Evolutionary conservation across 2,888 invertebrate genomes (phyloP), one percentile per base, ranked within the genome.

Genomic region (Drosophila silvestris): DNA sequence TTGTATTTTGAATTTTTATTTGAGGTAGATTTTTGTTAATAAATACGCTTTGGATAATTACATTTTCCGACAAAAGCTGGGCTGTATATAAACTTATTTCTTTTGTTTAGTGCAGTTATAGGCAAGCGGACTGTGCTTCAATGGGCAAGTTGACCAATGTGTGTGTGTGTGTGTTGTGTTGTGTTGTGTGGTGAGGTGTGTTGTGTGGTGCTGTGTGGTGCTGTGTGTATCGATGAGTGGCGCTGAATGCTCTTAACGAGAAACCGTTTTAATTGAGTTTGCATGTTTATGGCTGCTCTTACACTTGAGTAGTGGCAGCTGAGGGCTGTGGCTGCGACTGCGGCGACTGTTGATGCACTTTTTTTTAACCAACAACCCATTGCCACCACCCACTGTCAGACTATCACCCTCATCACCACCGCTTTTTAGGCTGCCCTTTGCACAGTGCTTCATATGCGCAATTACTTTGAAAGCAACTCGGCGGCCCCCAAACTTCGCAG

Each of bases 231-330:
- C 79, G 85, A 83, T 87, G 87, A 82, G 88, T 81, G 79, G 76
- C 82, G 66, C 66, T 87, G 85, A 82, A 81, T 83, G 74, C 76
- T 75, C 85, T 82, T 83, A 85, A 90, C 91, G 87, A 91, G 89
- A 91, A 89, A 85, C 86, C 91, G 82, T 88, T 91, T 89, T 89
- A 89, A 89, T 89, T 91, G 89, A 89, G 91, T 89, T 89, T 89
- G 90, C 89, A 91, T 90, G 90, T 90, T 90, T 90, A 90, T 90
- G 90, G 90, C 90, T 89, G 85, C 88, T 68, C 83, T 85, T 88
- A 82, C 78, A 78, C 83, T 74, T 73, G 65, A 77, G 65, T 77
- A 71, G 51, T 58, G 70, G 68, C 69, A 50, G 64, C 52, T 26
- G 26, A 51, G 35, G 28, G 28, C 28, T 26, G 61, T 41, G 39